These are phyloP conservation scores for Neomonachus schauinslandi DNA, from an alignment of 2,113 vertebrate species.

Conservation along the genomic window DNA sequence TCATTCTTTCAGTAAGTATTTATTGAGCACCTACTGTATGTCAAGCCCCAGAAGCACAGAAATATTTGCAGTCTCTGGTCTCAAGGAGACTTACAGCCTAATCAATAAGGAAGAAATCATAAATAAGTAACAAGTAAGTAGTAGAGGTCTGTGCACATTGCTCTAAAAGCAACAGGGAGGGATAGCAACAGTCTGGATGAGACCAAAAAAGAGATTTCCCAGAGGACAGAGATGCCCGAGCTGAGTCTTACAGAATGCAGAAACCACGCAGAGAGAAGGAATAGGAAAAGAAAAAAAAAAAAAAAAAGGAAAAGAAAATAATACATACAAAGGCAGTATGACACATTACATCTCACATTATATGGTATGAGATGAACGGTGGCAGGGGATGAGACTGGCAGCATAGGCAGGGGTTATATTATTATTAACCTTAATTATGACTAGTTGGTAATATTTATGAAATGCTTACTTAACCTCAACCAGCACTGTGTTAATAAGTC, in stretches of 20 bases:
- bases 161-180: not conserved
- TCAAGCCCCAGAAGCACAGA: not conserved
- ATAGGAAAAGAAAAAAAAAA: not conserved
- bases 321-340: not conserved
- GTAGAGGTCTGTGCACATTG: not conserved
- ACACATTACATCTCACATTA: not conserved
- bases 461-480: not conserved
- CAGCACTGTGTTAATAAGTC: not conserved
- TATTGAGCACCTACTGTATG: not conserved
- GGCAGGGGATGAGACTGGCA: not conserved
- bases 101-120: not conserved
- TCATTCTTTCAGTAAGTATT: constrained; percentile 3
- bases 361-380: not conserved
- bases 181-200: not conserved
- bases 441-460: not conserved
- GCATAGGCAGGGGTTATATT: not conserved
- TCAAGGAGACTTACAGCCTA: not conserved
- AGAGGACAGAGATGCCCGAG: not conserved
- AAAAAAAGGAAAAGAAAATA: not conserved
- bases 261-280: not conserved
- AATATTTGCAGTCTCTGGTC: not conserved
- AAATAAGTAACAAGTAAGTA: not conserved
- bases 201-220: not conserved
- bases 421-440: not conserved
- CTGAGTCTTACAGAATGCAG: not conserved